A percentile compares a stretch with the other conserved stretches of the same genome.
Conservation (phyloP, 2,888 invertebrate species). For the Barypeithes pellucidus region DNA sequence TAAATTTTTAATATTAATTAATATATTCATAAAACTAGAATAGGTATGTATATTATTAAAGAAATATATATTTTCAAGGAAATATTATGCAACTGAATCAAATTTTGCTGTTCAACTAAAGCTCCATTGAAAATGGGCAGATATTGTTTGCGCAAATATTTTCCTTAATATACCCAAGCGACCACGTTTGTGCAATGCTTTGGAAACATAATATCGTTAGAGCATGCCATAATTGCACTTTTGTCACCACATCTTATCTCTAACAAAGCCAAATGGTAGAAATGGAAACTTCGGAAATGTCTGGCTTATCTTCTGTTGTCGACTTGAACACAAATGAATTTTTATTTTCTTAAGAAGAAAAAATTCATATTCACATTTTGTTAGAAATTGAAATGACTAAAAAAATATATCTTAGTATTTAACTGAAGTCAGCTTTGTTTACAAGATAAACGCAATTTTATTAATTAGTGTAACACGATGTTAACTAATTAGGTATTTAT, state of each 20-base stretch:
- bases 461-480: too few species aligned
- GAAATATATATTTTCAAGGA: neutral
- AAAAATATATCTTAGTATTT: too few species aligned
- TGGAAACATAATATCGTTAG: slow-evolving; percentile 10
- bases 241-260: slow-evolving; percentile 8
- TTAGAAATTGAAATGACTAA: too few species aligned
- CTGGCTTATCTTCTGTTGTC: neutral
- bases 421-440: too few species aligned
- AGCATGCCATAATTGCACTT: slow-evolving; percentile 21
- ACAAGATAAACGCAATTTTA: too few species aligned
- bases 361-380: too few species aligned
- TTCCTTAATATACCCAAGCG: slow-evolving; percentile 7
- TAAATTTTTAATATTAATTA: too few species aligned
- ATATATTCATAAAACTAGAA: too few species aligned
- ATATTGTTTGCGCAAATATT: slow-evolving; percentile 14
- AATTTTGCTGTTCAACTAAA: neutral
- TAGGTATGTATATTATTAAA: too few species aligned
- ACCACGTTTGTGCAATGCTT: slow-evolving; percentile 16
- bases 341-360: neutral
- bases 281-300: neutral
- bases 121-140: neutral
- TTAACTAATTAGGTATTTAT: too few species aligned
- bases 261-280: slow-evolving; percentile 11
- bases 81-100: neutral
- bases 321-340: neutral